phyloP scores from a whole-genome alignment of 2,797 vertebrate genomes.

The Lepidocolaptes lacrymiger region DNA sequence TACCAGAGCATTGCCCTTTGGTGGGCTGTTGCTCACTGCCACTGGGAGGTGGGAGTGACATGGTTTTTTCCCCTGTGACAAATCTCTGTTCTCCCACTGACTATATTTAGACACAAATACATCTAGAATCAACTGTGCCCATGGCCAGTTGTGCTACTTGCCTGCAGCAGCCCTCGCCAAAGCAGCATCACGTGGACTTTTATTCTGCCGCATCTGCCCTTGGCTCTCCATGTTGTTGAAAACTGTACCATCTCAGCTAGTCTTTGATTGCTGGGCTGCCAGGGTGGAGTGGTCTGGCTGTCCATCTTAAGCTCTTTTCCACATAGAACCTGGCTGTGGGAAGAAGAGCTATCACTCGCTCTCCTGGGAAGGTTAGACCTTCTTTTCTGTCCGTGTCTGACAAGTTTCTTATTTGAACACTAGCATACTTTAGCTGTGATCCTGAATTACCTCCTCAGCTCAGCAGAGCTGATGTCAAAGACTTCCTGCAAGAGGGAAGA shows the following conservation, averaged over 20 bases:
- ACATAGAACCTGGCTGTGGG: background rate
- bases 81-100: background rate
- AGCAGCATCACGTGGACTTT: background rate
- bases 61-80: background rate
- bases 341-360: background rate
- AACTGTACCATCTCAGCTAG: fast-evolving
- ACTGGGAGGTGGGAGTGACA: background rate
- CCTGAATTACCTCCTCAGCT: background rate
- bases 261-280: background rate
- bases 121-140: background rate
- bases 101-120: background rate
- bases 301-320: background rate
- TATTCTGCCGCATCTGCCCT: background rate
- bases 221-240: background rate
- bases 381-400: background rate
- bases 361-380: background rate
- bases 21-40: background rate
- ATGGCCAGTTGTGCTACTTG: background rate
- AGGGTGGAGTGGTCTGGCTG: background rate
- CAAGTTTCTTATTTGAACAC: background rate
- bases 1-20: background rate
- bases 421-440: background rate
- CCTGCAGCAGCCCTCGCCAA: background rate
- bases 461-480: background rate
- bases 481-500: fast-evolving